phyloP scores from a whole-genome alignment of 2,113 vertebrate genomes.

The Xiphophorus hellerii region DNA sequence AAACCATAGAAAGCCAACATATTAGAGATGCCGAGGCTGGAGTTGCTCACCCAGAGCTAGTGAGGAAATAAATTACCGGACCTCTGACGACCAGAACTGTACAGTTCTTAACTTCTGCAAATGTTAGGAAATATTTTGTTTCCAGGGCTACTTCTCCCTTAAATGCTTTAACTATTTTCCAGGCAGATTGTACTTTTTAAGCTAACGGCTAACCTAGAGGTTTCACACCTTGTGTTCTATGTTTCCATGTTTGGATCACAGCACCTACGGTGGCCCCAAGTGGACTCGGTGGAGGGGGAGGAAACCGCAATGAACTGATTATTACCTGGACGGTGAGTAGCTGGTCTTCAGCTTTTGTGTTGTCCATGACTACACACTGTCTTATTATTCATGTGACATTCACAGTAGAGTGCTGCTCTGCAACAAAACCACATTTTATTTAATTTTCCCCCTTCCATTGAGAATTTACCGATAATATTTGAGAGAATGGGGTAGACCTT shows the following conservation, averaged over 20 bases:
- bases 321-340: slow-evolving; percentile 93
- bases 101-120: background rate
- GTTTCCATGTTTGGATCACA: slow-evolving; percentile 53
- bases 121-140: background rate
- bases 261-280: slow-evolving; percentile 95
- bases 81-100: no score
- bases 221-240: background rate
- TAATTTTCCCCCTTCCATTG: background rate
- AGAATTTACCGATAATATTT: background rate
- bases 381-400: background rate
- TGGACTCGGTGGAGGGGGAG: slow-evolving; percentile 92
- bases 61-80: no score
- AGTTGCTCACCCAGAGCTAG: no score
- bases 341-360: background rate
- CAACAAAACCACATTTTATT: no score
- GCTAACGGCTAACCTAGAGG: background rate
- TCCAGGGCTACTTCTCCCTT: background rate
- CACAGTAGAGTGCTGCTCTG: no score
- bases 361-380: background rate
- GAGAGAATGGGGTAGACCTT: background rate
- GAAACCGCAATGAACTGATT: slow-evolving; percentile 90
- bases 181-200: background rate
- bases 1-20: no score
- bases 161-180: background rate
- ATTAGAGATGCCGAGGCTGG: no score